These are phyloP conservation scores for Bradypus variegatus DNA, from an alignment of 2,797 vertebrate species.

Conservation along the genomic window DNA sequence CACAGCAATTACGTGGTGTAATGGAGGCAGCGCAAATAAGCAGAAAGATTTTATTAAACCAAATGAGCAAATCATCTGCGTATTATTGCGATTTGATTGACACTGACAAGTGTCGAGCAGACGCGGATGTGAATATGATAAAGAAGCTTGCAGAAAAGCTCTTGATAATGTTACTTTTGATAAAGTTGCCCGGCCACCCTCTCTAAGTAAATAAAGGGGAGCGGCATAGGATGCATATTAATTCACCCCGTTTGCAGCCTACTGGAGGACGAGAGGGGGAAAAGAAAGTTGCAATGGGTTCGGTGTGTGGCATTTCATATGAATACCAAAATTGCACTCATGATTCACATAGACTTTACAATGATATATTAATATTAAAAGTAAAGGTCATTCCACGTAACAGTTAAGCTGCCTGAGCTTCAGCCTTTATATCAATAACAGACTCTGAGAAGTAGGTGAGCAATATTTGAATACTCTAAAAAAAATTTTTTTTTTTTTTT, in stretches of 20 bases:
- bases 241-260: slow-evolving; percentile 82
- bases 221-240: slow-evolving; percentile 88
- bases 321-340: slow-evolving; percentile 90
- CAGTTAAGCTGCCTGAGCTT: slow-evolving; percentile 95
- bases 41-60: slow-evolving; percentile 99
- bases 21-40: slow-evolving; percentile 99
- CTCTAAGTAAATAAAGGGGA: slow-evolving; percentile 85
- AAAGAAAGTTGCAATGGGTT: slow-evolving; percentile 73
- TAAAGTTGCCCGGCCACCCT: slow-evolving; percentile 91
- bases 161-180: slow-evolving; percentile 97
- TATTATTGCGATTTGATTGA: slow-evolving; percentile 99
- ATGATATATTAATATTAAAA: slow-evolving; percentile 98
- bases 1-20: slow-evolving; percentile 97
- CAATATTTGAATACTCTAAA: slow-evolving; percentile 67
- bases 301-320: slow-evolving; percentile 88
- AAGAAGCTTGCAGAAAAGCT: slow-evolving; percentile 93
- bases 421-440: slow-evolving; percentile 90
- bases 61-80: slow-evolving; percentile 99
- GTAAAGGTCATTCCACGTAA: slow-evolving; percentile 94
- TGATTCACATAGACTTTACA: slow-evolving; percentile 88
- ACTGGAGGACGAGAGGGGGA: slow-evolving; percentile 63
- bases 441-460: slow-evolving; percentile 68
- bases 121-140: slow-evolving; percentile 91
- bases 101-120: slow-evolving; percentile 97
- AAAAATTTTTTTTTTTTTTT: not conserved